Percentiles rank a stretch among this genome's conserved stretches.
Evolutionary conservation across 2,113 vertebrate genomes (phyloP).

Genomic region (Gymnogyps californianus): DNA sequence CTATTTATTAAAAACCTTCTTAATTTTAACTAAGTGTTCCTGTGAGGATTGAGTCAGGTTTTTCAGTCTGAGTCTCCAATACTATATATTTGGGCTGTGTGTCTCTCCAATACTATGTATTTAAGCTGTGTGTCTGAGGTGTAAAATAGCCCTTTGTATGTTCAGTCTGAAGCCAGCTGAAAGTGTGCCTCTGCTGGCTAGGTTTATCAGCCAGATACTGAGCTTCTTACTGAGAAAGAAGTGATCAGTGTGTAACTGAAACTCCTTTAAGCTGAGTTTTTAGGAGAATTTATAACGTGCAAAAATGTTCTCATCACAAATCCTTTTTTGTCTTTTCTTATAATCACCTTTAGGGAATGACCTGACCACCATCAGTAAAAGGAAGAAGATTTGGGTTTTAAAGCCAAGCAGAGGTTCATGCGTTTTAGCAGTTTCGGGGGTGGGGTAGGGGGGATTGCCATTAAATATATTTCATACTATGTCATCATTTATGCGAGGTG

Average conservation of each 20-base stretch:
- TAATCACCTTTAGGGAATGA: not conserved
- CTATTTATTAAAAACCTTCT: not conserved
- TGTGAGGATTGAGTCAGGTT: not conserved
- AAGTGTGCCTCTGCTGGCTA: not conserved
- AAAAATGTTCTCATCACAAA: not conserved
- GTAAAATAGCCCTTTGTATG: not conserved
- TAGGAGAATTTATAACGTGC: conserved; percentile 1
- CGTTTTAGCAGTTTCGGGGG: not conserved
- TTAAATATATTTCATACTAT: not conserved
- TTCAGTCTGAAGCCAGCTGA: not conserved
- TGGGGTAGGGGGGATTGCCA: not conserved
- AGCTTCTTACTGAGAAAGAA: not conserved
- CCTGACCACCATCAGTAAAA: not conserved
- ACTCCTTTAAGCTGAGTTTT: not conserved
- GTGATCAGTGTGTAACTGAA: not conserved
- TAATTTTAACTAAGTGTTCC: not conserved
- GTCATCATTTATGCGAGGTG: not conserved
- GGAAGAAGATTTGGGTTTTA: not conserved
- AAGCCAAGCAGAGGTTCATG: not conserved
- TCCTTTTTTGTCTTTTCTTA: not conserved
- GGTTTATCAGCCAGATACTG: not conserved
- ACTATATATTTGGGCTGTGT: not conserved
- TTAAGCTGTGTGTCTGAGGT: not conserved
- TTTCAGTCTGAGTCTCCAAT: not conserved
- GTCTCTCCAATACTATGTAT: not conserved